A percentile compares a stretch with the other conserved stretches of the same genome.
phyloP scores from a whole-genome alignment of 2,888 invertebrate species.

The Willowsia nigromaculata region DNA sequence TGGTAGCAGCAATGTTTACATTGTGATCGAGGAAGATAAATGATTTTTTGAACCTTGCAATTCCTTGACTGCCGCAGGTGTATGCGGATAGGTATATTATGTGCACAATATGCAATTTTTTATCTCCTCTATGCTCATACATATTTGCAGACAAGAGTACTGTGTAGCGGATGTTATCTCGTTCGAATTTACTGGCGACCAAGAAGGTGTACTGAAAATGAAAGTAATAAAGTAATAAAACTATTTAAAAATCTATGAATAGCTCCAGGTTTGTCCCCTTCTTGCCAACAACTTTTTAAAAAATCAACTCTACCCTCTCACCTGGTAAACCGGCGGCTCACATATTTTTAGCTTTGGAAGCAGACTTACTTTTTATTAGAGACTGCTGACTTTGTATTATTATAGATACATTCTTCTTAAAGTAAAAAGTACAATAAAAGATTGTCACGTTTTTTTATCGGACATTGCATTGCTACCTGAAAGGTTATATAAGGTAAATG shows the following conservation, averaged over 20 bases:
- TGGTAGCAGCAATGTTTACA: conserved; percentile 1
- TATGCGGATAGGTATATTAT: too few relatives aligned
- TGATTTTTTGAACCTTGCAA: conserved; percentile 41
- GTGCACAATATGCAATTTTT: conserved; percentile 37
- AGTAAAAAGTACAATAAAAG: conserved; percentile 20
- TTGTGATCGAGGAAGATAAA: conserved; percentile 44
- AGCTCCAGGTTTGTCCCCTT: not conserved
- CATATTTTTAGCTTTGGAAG: too few relatives aligned
- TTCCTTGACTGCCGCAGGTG: conserved; percentile 48
- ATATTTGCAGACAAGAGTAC: conserved; percentile 8
- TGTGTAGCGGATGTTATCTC: conserved; percentile 7
- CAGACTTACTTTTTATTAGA: too few relatives aligned
- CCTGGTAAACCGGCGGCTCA: conserved; percentile 29
- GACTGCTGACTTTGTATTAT: not conserved
- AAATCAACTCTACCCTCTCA: too few relatives aligned
- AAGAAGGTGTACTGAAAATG: conserved; percentile 24
- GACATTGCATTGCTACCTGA: not conserved
- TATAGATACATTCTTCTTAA: not conserved
- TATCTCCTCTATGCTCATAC: not conserved
- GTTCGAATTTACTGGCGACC: not conserved
- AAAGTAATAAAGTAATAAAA: conserved; percentile 59
- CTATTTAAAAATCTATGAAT: conserved; percentile 5
- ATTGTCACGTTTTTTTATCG: conserved; percentile 6
- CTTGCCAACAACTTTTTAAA: not conserved
- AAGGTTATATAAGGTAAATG: not conserved